Evolutionary conservation across 2,888 invertebrate species (phyloP), one percentile per base, ranked within the genome.

Genomic region (Ephialtes manifestator): DNA sequence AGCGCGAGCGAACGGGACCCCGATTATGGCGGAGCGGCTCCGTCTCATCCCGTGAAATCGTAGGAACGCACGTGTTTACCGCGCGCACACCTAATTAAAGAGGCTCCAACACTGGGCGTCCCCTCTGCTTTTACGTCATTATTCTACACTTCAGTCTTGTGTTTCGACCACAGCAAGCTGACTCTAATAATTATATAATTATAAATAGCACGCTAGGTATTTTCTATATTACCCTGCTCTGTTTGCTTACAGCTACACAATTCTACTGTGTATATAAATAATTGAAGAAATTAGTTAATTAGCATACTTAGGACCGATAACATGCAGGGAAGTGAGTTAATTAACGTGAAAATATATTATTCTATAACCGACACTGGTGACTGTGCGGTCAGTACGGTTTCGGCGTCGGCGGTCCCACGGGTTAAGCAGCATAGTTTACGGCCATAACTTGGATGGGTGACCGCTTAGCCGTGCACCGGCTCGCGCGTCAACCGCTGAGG

Each of bases 31-130:
- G 81, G 85, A 39, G 39, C 39, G 31, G 46, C 81, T 67, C 63
- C 51, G 74, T 87, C 87, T 85, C 83, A 80, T 85, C 87, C 90
- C 90, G 90, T 90, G 92, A 92, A 92, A 91, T 91, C 90, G 89
- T 86, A 87, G 86, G 88, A 87, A 87, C 88, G 90, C 88, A 86
- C 85, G 86, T 85, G 87, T 87, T 86, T 79, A 84, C 87, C 87
- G 82, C 81, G 83, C 77, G 68, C 81, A 75, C 72, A 78, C 83
- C 87, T 89, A 91, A 91, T 90, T 90, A 89, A 90, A 88, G 87
- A 72, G 58, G 43, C 55, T 51, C 51, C 31, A 43, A 53, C 60
- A 74, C 46, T 80, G 71, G 74, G 83, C 77, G 80, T 74, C 78
- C 81, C 70, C 76, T 67, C 78, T 67, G 86, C 82, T 80, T 82